These are phyloP conservation scores for Mola mola DNA, from an alignment of 2,113 vertebrate species.

Conservation along the genomic window DNA sequence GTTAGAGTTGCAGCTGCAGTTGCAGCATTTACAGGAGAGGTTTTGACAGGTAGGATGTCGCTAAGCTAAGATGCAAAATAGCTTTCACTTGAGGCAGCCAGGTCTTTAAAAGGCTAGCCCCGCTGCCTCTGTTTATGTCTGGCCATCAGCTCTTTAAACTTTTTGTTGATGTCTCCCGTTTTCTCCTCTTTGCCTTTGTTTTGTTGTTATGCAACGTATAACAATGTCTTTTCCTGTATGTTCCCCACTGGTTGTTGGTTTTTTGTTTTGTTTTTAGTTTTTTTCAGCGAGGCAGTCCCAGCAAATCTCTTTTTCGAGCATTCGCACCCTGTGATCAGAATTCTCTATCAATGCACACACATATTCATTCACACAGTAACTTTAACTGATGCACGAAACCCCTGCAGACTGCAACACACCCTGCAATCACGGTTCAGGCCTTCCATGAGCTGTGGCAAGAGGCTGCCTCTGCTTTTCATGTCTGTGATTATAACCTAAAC, in stretches of 20 bases:
- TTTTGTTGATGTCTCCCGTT: background rate
- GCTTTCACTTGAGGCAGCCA: background rate
- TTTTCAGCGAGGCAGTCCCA: slow-evolving; percentile 25
- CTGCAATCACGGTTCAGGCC: slow-evolving; percentile 68
- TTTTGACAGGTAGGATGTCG: background rate
- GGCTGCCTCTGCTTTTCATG: slow-evolving; percentile 36
- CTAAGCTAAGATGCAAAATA: slow-evolving; percentile 19
- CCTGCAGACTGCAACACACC: slow-evolving; percentile 36
- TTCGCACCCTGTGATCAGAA: slow-evolving; percentile 46
- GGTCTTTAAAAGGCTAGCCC: slow-evolving; percentile 18
- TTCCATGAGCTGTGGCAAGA: slow-evolving; percentile 42
- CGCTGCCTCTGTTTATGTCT: background rate
- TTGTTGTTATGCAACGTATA: no score
- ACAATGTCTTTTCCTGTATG: background rate
- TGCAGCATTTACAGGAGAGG: slow-evolving; percentile 1
- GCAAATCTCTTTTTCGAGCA: slow-evolving; percentile 40
- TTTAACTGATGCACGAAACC: slow-evolving; percentile 28
- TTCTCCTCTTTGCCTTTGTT: no score
- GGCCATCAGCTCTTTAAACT: slow-evolving; percentile 1
- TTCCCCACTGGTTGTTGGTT: slow-evolving; percentile 29
- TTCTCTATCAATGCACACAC: slow-evolving; percentile 8
- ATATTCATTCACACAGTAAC: background rate
- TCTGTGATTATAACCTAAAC: slow-evolving; percentile 61
- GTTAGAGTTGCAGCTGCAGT: slow-evolving; percentile 1
- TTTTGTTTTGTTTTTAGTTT: slow-evolving; percentile 18